Conservation (phyloP, 2,888 invertebrate species). For the Acanthosepion esculentum region DNA sequence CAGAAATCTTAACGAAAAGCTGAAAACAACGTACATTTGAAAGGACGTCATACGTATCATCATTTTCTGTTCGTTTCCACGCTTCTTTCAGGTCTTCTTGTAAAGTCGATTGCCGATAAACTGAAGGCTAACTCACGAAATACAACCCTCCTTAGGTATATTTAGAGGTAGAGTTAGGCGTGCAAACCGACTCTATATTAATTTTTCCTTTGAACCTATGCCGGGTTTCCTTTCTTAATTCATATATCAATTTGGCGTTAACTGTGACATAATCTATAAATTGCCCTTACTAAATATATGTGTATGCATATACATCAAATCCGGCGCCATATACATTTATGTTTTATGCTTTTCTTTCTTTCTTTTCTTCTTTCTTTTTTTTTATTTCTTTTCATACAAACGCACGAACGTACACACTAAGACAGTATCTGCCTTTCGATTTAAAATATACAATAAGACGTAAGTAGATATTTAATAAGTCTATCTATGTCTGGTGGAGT, state of each 20-base stretch:
- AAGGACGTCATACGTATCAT: not conserved
- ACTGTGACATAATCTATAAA: not conserved
- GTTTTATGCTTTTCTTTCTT: not conserved
- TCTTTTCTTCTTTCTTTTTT: not conserved
- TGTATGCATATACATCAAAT: not conserved
- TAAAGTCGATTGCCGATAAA: not conserved
- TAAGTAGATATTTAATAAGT: not conserved
- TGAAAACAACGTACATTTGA: not conserved
- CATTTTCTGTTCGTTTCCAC: not conserved
- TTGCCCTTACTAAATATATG: not conserved
- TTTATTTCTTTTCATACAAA: not conserved
- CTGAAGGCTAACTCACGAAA: not conserved
- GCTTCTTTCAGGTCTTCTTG: not conserved
- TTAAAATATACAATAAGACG: not conserved
- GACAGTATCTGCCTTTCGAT: not conserved
- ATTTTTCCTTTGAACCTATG: not conserved
- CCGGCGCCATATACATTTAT: not conserved
- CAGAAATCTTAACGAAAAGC: no score
- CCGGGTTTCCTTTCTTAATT: not conserved
- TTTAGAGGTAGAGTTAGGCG: not conserved
- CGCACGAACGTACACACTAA: no score
- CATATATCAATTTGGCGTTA: constrained; percentile 33
- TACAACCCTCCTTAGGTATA: not conserved
- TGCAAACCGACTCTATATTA: not conserved
- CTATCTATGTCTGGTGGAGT: no score